Conservation (phyloP, 53 echinoderm and acorn worm species). For the Holothuria leucospilota region DNA sequence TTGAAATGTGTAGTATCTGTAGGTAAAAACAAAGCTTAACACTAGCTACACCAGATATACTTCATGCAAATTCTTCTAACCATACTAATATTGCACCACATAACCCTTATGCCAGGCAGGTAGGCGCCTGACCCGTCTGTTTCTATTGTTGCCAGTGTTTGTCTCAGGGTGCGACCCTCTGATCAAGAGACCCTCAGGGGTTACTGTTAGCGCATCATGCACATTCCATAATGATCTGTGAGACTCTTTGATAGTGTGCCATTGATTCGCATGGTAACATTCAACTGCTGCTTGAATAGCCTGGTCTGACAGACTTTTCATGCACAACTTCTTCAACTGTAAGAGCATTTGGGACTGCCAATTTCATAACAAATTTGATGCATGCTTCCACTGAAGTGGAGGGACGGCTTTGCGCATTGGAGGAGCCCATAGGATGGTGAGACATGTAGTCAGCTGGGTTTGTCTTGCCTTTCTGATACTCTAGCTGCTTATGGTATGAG, state of each 20-base stretch:
- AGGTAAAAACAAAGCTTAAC: too few species aligned
- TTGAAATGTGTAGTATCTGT: too few species aligned
- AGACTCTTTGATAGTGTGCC: background rate
- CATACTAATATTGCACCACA: too few species aligned
- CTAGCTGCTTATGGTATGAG: conserved; percentile 60
- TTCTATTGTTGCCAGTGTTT: too few species aligned
- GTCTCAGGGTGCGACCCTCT: too few species aligned
- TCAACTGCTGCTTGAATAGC: background rate
- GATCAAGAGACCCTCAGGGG: too few species aligned
- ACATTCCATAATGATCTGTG: conserved; percentile 2
- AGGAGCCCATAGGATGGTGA: conserved; percentile 43
- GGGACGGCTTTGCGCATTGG: too few species aligned
- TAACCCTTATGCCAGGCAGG: too few species aligned
- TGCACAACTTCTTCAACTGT: background rate
- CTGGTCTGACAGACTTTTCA: background rate
- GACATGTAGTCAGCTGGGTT: conserved; percentile 79
- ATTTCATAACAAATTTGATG: background rate
- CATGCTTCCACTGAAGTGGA: background rate
- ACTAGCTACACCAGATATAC: too few species aligned
- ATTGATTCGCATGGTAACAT: background rate
- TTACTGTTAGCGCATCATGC: too few species aligned
- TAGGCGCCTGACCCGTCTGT: too few species aligned
- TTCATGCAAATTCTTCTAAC: too few species aligned
- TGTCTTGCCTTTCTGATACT: conserved; percentile 63
- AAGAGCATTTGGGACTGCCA: background rate